Evolutionary conservation across 2,797 vertebrate genomes (phyloP).

Genomic region (Streptopelia turtur): DNA sequence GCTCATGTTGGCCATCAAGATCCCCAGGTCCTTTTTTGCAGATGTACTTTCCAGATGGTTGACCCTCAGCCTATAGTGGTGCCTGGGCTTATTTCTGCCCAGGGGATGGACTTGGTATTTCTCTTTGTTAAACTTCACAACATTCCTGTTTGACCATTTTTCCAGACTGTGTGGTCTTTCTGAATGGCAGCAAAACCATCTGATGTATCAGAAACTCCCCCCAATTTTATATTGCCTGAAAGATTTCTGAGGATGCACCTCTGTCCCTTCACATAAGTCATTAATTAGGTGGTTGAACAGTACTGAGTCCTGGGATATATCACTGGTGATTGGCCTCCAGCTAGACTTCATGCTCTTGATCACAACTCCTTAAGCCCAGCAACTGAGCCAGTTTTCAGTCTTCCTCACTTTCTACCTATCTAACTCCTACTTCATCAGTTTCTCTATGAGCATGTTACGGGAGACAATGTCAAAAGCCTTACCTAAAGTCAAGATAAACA

Average conservation of each 20-base stretch:
- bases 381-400: neutral
- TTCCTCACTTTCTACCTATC: neutral
- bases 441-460: neutral
- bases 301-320: neutral
- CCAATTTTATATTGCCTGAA: neutral
- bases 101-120: neutral
- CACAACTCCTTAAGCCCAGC: neutral
- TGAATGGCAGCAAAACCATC: neutral
- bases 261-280: neutral
- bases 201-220: neutral
- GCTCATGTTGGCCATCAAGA: neutral
- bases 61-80: neutral
- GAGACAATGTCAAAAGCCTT: neutral
- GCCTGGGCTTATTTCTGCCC: neutral
- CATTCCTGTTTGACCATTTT: neutral
- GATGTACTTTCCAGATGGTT: neutral
- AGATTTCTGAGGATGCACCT: neutral
- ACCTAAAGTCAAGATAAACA: neutral
- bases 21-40: neutral
- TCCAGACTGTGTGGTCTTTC: neutral
- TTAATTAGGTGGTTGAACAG: neutral
- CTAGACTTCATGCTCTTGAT: neutral
- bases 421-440: neutral
- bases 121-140: neutral
- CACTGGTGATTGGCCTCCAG: neutral